Evolutionary conservation across 2,113 vertebrate genomes (phyloP).

Genomic region (Neolamprologus ventralis): DNA sequence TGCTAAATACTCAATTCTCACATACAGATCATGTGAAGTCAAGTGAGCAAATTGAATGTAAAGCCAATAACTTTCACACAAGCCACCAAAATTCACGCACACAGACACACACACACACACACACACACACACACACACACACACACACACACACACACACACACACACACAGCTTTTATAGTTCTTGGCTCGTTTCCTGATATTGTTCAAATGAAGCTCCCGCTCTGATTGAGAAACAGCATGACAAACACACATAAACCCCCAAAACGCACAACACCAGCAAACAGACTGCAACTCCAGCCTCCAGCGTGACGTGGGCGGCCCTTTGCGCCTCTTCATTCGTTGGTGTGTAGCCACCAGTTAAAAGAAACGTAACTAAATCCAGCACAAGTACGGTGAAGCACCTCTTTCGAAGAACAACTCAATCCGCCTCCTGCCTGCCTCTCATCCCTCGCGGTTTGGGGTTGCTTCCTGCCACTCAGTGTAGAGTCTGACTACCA

Average conservation of each 20-base stretch:
- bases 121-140: accelerated
- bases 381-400: neutral
- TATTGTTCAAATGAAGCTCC: conserved; percentile 7
- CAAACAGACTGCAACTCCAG: neutral
- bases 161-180: neutral
- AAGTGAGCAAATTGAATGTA: neutral
- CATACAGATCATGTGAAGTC: conserved; percentile 33
- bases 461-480: neutral
- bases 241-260: neutral
- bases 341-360: neutral
- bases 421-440: neutral
- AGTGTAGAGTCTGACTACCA: neutral
- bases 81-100: neutral
- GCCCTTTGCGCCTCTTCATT: neutral
- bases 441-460: neutral
- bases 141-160: neutral
- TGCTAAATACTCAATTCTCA: conserved; percentile 20
- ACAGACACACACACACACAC: neutral
- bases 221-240: neutral
- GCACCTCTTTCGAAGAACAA: neutral
- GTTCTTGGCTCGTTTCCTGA: conserved; percentile 15
- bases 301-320: neutral
- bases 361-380: neutral
- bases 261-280: neutral
- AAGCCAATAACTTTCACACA: neutral